Base-by-base conservation (phyloP, 2,888 invertebrate species). In the Phyto melanocephala region DNA sequence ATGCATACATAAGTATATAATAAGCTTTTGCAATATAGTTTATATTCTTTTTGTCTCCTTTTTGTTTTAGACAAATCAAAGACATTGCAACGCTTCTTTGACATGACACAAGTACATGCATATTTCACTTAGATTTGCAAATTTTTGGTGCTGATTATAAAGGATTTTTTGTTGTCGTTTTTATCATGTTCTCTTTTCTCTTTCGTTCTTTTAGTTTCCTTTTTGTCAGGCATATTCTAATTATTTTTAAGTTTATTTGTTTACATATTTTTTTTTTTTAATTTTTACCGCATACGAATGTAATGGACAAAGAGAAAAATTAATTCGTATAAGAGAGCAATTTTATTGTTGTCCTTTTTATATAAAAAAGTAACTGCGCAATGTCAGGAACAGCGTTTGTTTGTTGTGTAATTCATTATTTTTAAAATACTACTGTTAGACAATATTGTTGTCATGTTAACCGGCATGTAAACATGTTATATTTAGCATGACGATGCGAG, bases 391-490 rank as follows among this genome's bases (percentile, higher is more conserved):
- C 37, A 17, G 33, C 63, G 68, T 70, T 68, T 70, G 15, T 45
- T 68, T 68, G 45, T 70, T 52, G 52, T 77, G 52, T 77, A 54
- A 54, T 68, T 47, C 52, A 76, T 62, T 76, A 76, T 76, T 68
- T 47, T 60, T 47, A 76, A 72, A n/a, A n/a, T n/a, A 60, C 58
- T 62, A 33, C 24, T 70, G 78, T 77, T 72, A 72, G 4, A 20
- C 3, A 35, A 2, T 40, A 42, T 62, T 78, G 71, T 65, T 78
- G 65, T 78, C 65, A 71, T 79, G 65, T 54, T 72, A 65, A 79
- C 78, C 78, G 78, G 78, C 78, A 79, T 58, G 22, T 74, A 54
- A 74, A 74, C 52, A 63, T 52, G 45, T 33, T 37, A 65, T 15
- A 1, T n/a, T 28, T 28, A 54, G 28, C 52, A 54, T 33, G 33